A percentile compares a stretch with the other conserved stretches of the same genome.
phyloP scores from a whole-genome alignment of 1,140 invertebrate genomes.

The Orius insidiosus region DNA sequence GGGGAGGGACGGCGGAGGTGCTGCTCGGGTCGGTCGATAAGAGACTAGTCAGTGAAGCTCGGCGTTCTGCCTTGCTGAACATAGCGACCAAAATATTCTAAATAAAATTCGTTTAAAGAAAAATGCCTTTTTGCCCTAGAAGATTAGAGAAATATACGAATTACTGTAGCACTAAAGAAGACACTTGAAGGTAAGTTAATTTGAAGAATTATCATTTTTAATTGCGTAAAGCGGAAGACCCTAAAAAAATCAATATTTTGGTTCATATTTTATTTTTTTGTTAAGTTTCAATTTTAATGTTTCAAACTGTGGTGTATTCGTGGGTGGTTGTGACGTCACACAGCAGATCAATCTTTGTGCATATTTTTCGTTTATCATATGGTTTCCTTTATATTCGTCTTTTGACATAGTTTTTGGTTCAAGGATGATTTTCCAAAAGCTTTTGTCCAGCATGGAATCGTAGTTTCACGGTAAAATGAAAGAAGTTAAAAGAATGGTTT shows the following conservation, averaged over 20 bases:
- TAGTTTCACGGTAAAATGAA: too few species aligned
- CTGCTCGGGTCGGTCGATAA: constrained; percentile 6
- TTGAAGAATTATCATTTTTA: constrained; percentile 6
- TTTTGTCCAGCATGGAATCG: too few species aligned
- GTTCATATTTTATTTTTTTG: not conserved
- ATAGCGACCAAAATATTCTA: not conserved
- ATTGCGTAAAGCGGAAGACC: not conserved
- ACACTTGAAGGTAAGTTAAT: constrained; percentile 2
- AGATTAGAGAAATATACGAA: constrained; percentile 1
- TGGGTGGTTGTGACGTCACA: too few species aligned
- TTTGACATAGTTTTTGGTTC: too few species aligned
- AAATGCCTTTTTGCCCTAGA: not conserved
- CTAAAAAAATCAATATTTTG: not conserved
- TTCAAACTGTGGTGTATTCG: too few species aligned
- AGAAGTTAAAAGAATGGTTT: too few species aligned
- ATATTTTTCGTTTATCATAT: too few species aligned
- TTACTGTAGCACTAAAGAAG: not conserved
- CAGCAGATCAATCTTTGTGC: too few species aligned
- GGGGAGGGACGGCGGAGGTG: not conserved
- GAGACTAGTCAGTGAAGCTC: not conserved
- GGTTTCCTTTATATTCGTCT: too few species aligned
- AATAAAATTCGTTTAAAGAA: not conserved
- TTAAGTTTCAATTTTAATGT: too few species aligned
- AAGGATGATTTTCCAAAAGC: too few species aligned
- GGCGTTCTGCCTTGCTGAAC: not conserved